Evolutionary conservation across 2,113 vertebrate genomes (phyloP), one percentile per base, ranked within the genome.

Genomic region (Gasterosteus aculeatus): DNA sequence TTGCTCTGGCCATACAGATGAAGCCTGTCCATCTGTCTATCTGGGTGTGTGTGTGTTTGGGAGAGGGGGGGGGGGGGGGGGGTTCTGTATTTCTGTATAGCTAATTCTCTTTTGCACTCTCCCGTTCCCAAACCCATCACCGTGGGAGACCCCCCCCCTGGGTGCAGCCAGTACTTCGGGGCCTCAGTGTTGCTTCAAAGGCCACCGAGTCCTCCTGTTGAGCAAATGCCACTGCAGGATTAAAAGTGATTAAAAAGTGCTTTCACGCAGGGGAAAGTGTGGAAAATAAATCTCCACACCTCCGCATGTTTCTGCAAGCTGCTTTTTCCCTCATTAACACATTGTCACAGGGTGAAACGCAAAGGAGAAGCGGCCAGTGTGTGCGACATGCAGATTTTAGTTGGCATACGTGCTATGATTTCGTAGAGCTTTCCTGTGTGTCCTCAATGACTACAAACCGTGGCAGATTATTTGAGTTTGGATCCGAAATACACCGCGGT

Each of bases 171-270:
- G 42, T 77, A 18, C 75, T 72, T 62, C 70, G 42, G 66, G 38
- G 63, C 67, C 47, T 78, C 64, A 44, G 67, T 71, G 65, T 74
- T 73, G 75, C 38, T 78, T 80, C 78, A 87, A 92, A 92, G 87
- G 80, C 86, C 83, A 80, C 58, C 10, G 9, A 77, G 81, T 78
- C 59, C 54, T 75, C 90, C 86, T 38, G 75, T 79, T 72, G 87
- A 84, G 80, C 60, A 90, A 93, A 93, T 91, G 88, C 84, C 90
- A 89, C 69, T 57, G 84, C 71, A 78, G 90, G 88, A 91, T 92
- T 92, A 93, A 72, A 84, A 62, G 60, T 80, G 90, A 91, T 91
- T 87, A 86, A 87, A 90, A 85, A 47, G 44, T 80, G 73, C 65
- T 83, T 87, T 85, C 89, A 88, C 22, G 56, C 78, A 61, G 86